Base-by-base conservation (phyloP, 2,113 vertebrate genomes). In the Centropristis striata region DNA sequence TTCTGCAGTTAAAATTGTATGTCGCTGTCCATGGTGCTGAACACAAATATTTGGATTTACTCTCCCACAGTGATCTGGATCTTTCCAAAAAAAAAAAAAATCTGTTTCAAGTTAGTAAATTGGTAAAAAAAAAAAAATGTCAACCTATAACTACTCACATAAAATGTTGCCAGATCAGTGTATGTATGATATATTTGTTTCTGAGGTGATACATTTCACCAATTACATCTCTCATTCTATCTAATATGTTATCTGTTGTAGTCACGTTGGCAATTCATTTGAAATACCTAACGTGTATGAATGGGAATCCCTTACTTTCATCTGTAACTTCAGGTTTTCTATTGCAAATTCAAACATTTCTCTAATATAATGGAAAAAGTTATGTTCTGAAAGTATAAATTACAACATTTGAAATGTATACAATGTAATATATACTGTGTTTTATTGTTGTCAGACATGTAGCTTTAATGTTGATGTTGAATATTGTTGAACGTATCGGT, bases 11-110 rank as follows among this genome's bases (percentile, higher is more conserved):
- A 0, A 1, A 39, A 4, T 0, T 50, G 18, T 36, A n/a, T 37
- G 49, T 59, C 8, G 16, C 71, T 84, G 71, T 71, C 78, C 5
- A 1, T 71, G 72, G 66, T 53, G 20, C 49, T 80, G 55, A 67
- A 63, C 0, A 1, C 2, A 28, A 1, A 37, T 63, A 53, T 37
- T 6, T 13, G 2, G 25, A 18, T 9, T 2, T 13, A 18, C 44
- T 25, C 4, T 41, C 9, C 18, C 12, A 8, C 0, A 0, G 23
- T 2, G 7, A 15, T 36, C 27, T 57, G 2, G 1, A 32, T 46
- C 11, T 69, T 28, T 21, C 8, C 3, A 25, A 36, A n/a, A n/a
- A n/a, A n/a, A n/a, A n/a, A n/a, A 32, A 32, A 32, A 32, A 32
- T 32, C 4, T 32, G 32, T 32, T 32, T 32, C 32, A 32, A n/a